A percentile compares a stretch with the other conserved stretches of the same genome.
Conservation (phyloP, 2,888 invertebrate genomes). For the Polyploca ridens region DNA sequence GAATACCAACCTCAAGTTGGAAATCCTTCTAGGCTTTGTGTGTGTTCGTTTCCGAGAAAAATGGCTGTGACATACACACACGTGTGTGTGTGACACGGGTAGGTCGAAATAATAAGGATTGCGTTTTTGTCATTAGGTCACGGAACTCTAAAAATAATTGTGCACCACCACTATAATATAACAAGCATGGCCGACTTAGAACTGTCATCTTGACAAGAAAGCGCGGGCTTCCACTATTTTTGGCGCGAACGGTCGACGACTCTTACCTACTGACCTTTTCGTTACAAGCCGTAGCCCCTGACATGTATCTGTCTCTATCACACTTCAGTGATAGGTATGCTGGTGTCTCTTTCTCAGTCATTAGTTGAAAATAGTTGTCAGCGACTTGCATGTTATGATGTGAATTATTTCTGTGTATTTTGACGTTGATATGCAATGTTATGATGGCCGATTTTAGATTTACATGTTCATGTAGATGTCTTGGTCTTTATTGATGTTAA, state of each 20-base stretch:
- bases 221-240: constrained; percentile 44
- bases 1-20: too few species aligned
- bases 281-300: constrained; percentile 32
- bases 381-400: background rate
- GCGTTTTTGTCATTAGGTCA: too few species aligned
- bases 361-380: constrained; percentile 32
- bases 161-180: background rate
- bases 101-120: too few species aligned
- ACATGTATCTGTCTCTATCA: constrained; percentile 28
- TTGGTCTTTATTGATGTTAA: background rate
- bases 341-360: constrained; percentile 44
- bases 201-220: constrained; percentile 28
- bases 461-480: background rate
- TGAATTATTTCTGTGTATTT: background rate
- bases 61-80: too few species aligned
- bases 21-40: too few species aligned
- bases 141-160: background rate
- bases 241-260: constrained; percentile 63
- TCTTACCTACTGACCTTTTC: constrained; percentile 54
- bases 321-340: constrained; percentile 18
- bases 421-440: constrained; percentile 15
- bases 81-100: too few species aligned
- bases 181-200: constrained; percentile 24
- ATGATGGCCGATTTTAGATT: constrained; percentile 9
- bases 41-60: too few species aligned